These are phyloP conservation scores for Neoniphon sammara DNA, from an alignment of 2,797 vertebrate genomes.

Conservation along the genomic window DNA sequence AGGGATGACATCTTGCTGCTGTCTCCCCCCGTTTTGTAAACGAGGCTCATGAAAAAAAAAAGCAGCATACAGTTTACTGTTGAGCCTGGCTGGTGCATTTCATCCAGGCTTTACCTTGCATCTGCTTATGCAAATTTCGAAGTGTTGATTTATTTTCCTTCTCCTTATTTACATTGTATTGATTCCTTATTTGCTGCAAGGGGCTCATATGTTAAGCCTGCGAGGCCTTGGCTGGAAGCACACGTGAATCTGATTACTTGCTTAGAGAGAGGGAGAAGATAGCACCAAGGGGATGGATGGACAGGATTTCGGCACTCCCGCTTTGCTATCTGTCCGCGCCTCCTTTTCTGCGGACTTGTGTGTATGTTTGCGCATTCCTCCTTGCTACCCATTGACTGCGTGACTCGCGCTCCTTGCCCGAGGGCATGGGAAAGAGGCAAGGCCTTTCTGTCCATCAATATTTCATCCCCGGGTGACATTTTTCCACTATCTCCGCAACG, in stretches of 20 bases:
- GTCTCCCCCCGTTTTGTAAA: conserved; percentile 41
- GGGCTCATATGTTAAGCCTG: conserved; percentile 59
- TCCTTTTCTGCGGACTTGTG: conserved; percentile 51
- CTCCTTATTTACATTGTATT: conserved; percentile 61
- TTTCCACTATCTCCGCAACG: conserved; percentile 66
- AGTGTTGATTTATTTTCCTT: conserved; percentile 41
- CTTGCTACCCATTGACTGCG: conserved; percentile 45
- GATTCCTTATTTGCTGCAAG: conserved; percentile 64
- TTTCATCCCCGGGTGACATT: conserved; percentile 76
- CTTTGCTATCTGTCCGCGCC: conserved; percentile 24
- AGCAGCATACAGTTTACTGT: conserved; percentile 25
- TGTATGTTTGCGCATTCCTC: conserved; percentile 68
- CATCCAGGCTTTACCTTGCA: conserved; percentile 33
- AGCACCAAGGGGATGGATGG: conserved; percentile 39
- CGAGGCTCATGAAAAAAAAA: conserved; percentile 12
- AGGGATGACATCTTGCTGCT: conserved; percentile 28
- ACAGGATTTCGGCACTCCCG: conserved; percentile 25
- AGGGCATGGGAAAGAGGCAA: conserved; percentile 54
- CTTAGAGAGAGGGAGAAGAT: conserved; percentile 33
- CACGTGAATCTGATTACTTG: conserved; percentile 63
- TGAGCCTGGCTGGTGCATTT: conserved; percentile 36
- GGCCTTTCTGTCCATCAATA: conserved; percentile 75
- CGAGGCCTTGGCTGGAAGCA: conserved; percentile 56
- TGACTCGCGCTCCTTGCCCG: conserved; percentile 36
- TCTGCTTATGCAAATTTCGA: conserved; percentile 51